Percentiles rank a stretch among this genome's conserved stretches.
Evolutionary conservation across 2,888 invertebrate species (phyloP).

Genomic region (Cantharis flavilabris): DNA sequence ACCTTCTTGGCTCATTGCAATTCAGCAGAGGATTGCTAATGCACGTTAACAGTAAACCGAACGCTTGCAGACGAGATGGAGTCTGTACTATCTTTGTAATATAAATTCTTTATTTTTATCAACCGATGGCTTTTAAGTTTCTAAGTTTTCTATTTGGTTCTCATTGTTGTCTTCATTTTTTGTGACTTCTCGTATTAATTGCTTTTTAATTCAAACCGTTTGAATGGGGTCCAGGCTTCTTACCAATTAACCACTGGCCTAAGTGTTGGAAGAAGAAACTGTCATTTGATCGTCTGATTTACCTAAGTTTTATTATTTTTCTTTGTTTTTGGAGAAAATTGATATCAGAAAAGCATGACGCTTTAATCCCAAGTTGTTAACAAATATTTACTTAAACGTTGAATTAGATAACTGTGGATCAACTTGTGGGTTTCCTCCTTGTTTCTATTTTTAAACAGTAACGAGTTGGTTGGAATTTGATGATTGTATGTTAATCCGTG

Average conservation of each 20-base stretch:
- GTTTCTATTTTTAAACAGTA: neutral
- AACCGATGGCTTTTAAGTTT: neutral
- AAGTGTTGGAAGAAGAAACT: too few relatives aligned
- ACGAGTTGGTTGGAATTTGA: neutral
- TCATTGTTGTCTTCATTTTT: neutral
- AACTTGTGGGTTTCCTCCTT: neutral
- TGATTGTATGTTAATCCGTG: neutral
- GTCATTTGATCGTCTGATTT: too few relatives aligned
- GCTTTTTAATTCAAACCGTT: too few relatives aligned
- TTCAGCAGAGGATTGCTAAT: slow-evolving; percentile 23
- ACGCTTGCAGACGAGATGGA: slow-evolving; percentile 29
- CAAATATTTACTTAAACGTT: neutral
- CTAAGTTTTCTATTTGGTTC: neutral
- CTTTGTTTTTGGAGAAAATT: neutral
- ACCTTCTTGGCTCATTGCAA: slow-evolving; percentile 28
- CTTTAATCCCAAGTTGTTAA: neutral
- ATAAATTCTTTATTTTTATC: neutral
- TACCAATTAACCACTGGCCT: too few relatives aligned
- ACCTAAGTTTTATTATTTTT: neutral
- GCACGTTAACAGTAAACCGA: slow-evolving; percentile 21
- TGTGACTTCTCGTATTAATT: too few relatives aligned
- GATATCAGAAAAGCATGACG: neutral
- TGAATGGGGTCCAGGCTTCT: too few relatives aligned
- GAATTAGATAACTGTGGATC: neutral
- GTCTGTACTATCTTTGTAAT: slow-evolving; percentile 8